These are phyloP conservation scores for Julus scanicus DNA, from an alignment of 2,888 invertebrate genomes.

Conservation along the genomic window DNA sequence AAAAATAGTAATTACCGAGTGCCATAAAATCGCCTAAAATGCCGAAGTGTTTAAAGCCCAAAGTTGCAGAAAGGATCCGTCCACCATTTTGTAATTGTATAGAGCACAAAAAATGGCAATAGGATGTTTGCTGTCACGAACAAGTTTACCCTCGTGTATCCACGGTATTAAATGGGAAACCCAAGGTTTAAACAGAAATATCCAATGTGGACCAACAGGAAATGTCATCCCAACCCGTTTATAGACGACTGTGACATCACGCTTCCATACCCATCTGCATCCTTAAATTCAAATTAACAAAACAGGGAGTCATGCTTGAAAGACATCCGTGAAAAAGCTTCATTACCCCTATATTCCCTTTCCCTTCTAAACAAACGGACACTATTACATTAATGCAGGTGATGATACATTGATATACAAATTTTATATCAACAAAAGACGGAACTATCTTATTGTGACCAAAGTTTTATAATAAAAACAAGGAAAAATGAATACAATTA, in stretches of 20 bases:
- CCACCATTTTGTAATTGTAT: neutral
- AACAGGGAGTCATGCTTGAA: neutral
- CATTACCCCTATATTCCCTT: neutral
- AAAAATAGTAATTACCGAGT: constrained; percentile 28
- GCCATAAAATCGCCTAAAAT: neutral
- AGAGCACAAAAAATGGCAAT: neutral
- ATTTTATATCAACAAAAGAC: too few relatives aligned
- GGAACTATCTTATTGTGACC: too few relatives aligned
- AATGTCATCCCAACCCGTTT: neutral
- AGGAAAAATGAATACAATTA: too few relatives aligned
- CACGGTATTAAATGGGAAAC: too few relatives aligned
- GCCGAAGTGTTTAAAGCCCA: neutral
- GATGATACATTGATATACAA: neutral
- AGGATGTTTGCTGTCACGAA: too few relatives aligned
- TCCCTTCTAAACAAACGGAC: neutral
- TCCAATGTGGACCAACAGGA: neutral
- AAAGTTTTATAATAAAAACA: too few relatives aligned
- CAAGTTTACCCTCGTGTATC: too few relatives aligned
- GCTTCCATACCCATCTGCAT: neutral
- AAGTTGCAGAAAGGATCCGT: neutral
- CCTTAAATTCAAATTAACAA: too few relatives aligned
- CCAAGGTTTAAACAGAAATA: neutral
- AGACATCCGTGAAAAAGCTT: neutral
- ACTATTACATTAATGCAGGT: neutral
- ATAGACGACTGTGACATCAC: neutral